Evolutionary conservation across 2,888 invertebrate species (phyloP).

Genomic region (Erebia ligea): DNA sequence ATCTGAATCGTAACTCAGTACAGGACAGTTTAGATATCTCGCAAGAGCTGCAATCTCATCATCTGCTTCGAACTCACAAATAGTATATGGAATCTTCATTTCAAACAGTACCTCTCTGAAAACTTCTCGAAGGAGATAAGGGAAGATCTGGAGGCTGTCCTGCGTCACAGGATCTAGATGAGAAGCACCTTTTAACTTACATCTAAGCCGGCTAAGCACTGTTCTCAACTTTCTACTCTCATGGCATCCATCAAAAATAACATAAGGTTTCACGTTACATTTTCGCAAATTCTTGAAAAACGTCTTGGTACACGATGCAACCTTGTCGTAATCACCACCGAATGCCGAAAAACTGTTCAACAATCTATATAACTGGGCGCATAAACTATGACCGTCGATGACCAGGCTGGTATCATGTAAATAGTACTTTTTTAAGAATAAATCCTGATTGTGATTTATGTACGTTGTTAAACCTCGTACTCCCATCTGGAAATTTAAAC

Average conservation of each 20-base stretch:
- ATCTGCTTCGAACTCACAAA: slow-evolving; percentile 95
- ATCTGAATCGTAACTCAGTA: slow-evolving; percentile 96
- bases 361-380: slow-evolving; percentile 86
- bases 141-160: slow-evolving; percentile 85
- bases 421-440: slow-evolving; percentile 85
- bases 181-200: slow-evolving; percentile 84
- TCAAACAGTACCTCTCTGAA: slow-evolving; percentile 88
- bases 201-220: slow-evolving; percentile 80
- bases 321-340: slow-evolving; percentile 94
- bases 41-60: slow-evolving; percentile 93
- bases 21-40: slow-evolving; percentile 90
- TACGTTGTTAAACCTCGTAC: slow-evolving; percentile 93
- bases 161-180: slow-evolving; percentile 82
- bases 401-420: slow-evolving; percentile 88
- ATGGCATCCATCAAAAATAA: slow-evolving; percentile 92
- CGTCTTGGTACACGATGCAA: slow-evolving; percentile 83
- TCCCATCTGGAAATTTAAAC: slow-evolving; percentile 84
- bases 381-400: slow-evolving; percentile 91
- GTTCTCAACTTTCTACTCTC: slow-evolving; percentile 89
- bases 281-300: slow-evolving; percentile 88
- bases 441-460: slow-evolving; percentile 85
- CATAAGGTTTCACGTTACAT: slow-evolving; percentile 88
- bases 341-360: slow-evolving; percentile 87
- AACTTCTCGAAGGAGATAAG: slow-evolving; percentile 88
- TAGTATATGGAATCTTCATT: slow-evolving; percentile 85